Evolutionary conservation across 2,888 invertebrate species (phyloP), one percentile per base, ranked within the genome.

Genomic region (Calliopum simillimum): DNA sequence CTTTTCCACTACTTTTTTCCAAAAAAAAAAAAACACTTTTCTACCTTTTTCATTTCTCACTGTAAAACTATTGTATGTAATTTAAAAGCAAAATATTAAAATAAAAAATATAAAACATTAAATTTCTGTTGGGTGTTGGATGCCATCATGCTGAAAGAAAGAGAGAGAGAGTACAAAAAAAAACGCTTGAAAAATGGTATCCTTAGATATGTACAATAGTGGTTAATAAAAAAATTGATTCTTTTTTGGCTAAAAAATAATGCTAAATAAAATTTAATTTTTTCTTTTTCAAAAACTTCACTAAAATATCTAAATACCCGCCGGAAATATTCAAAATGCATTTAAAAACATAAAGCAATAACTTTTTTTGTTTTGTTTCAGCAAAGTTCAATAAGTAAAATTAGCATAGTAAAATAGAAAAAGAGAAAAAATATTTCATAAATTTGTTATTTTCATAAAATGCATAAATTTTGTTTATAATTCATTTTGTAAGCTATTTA

Each of bases 391-490:
- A 44, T 16, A 59, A 59, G 21, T 43, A 44, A 5, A 44, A 44
- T 2, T 16, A 16, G 3, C n/a, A n/a, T 5, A 44, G 44, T 44
- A 59, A 59, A 53, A 8, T 53, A 53, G 12, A 53, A n/a, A 8
- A 19, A 19, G n/a, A n/a, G n/a, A n/a, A 14, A 16, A 11, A 2
- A n/a, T 8, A 5, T 16, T 21, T 53, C 53, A 53, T 53, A 19
- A 13, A 23, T 53, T 53, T 19, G 88, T 88, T 88, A 89, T 88
- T 88, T 62, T 53, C 33, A 25, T 44, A 51, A 62, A 46, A 19
- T 47, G 16, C 53, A 59, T 47, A n/a, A 46, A 67, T 58, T 59
- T 41, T 65, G 55, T 55, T 14, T 43, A 68, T 63, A 46, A 63
- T 46, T 63, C 41, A 62, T 51, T 47, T 61, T 23, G 25, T 23